A percentile compares a stretch with the other conserved stretches of the same genome.
phyloP scores from a whole-genome alignment of 2,113 vertebrate species.

The Pomatostomus ruficeps region DNA sequence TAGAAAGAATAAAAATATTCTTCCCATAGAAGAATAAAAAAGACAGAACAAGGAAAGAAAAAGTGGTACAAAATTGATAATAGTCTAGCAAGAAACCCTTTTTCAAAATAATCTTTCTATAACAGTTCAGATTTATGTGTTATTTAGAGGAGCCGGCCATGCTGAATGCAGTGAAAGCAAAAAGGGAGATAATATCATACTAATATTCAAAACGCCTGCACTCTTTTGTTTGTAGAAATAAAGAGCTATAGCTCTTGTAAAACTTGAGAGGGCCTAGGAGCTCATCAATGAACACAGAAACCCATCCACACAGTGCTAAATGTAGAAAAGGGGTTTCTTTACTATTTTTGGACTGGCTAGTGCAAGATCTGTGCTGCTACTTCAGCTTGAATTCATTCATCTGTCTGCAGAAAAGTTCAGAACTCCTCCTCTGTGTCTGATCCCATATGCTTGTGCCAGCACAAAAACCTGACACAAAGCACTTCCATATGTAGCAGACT shows the following conservation, averaged over 20 bases:
- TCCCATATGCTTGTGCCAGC: not conserved
- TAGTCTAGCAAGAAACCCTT: not conserved
- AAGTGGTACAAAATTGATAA: not conserved
- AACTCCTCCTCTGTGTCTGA: not conserved
- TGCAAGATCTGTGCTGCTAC: not conserved
- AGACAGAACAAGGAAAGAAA: not conserved
- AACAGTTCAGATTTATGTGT: not conserved
- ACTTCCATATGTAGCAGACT: not conserved
- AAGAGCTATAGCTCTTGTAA: not conserved
- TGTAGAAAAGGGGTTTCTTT: constrained; percentile 13
- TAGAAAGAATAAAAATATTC: too few relatives aligned
- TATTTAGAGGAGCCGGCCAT: not conserved
- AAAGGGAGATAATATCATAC: not conserved
- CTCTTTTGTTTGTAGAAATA: not conserved
- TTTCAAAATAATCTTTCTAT: not conserved
- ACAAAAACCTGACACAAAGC: not conserved
- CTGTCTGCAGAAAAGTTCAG: not conserved
- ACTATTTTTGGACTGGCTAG: constrained; percentile 4
- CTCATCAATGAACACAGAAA: not conserved
- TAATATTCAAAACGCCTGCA: not conserved
- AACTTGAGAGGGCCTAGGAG: not conserved
- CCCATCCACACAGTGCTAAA: not conserved
- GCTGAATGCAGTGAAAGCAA: not conserved
- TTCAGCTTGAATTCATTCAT: constrained; percentile 20
- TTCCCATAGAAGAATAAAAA: not conserved